Evolutionary conservation across 2,888 invertebrate genomes (phyloP).

Genomic region (Brachyopa scutellaris): DNA sequence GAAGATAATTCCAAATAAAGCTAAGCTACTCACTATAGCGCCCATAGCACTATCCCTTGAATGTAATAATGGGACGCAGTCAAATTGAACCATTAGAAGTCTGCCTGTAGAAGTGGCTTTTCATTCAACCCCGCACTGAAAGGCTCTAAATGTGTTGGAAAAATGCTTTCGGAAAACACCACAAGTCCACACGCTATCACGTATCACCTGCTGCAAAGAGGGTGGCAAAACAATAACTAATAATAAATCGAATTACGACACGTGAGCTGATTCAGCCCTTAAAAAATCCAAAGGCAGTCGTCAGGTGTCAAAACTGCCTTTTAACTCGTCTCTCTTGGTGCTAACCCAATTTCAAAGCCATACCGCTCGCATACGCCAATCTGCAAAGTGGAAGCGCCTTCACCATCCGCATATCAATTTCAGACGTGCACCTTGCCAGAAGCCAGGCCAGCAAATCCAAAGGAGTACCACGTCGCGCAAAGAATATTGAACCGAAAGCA

Average conservation of each 20-base stretch:
- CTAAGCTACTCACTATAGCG: not conserved
- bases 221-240: slow-evolving; percentile 57
- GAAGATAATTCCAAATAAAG: too few species aligned
- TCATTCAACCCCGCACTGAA: too few species aligned
- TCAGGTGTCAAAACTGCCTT: slow-evolving; percentile 66
- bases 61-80: slow-evolving; percentile 47
- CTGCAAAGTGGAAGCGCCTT: slow-evolving; percentile 24
- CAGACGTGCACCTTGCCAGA: slow-evolving; percentile 62
- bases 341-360: slow-evolving; percentile 42
- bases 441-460: slow-evolving; percentile 47
- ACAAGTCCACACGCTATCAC: slow-evolving; percentile 52
- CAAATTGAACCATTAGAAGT: slow-evolving; percentile 63
- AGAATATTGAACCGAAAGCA: not conserved
- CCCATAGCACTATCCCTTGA: too few species aligned
- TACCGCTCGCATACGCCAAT: slow-evolving; percentile 1
- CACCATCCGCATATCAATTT: slow-evolving; percentile 56
- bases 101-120: slow-evolving; percentile 26
- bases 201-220: not conserved
- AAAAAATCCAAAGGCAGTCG: slow-evolving; percentile 32
- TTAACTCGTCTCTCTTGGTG: slow-evolving; percentile 21
- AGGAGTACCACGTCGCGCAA: slow-evolving; percentile 23
- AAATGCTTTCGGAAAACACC: slow-evolving; percentile 30
- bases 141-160: slow-evolving; percentile 13
- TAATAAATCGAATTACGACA: slow-evolving; percentile 71
- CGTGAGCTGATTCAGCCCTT: slow-evolving; percentile 47